Evolutionary conservation across 2,113 vertebrate genomes (phyloP).

Genomic region (Trochalopteron elliotii): DNA sequence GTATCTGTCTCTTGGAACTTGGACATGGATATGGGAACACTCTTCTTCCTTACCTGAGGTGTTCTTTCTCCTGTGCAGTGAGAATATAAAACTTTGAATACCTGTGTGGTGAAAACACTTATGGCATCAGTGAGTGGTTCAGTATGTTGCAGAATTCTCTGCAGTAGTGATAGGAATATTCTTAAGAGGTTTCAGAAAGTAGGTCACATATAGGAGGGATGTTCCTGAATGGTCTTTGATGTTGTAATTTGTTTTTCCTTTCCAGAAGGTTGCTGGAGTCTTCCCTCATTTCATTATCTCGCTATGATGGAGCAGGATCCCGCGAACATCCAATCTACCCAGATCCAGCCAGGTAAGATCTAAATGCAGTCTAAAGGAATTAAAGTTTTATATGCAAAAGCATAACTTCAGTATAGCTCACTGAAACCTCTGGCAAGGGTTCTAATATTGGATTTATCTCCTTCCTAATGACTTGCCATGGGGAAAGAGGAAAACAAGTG

Average conservation of each 20-base stretch:
- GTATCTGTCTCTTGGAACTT: neutral
- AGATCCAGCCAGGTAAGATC: constrained; percentile 92
- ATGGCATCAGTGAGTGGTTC: neutral
- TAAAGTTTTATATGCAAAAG: neutral
- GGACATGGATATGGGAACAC: rapidly evolving
- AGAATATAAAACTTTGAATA: neutral
- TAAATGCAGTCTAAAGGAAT: constrained; percentile 25
- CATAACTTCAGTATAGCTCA: neutral
- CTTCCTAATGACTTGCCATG: neutral
- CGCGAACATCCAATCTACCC: constrained; percentile 98
- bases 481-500: neutral
- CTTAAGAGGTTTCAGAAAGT: neutral
- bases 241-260: constrained; percentile 61
- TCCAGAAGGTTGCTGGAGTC: constrained; percentile 94
- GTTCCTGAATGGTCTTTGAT: constrained; percentile 57
- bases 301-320: constrained; percentile 95
- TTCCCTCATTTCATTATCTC: constrained; percentile 93
- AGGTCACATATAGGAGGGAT: neutral
- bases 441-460: neutral
- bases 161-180: neutral
- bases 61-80: neutral
- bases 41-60: neutral
- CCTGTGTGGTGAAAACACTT: neutral
- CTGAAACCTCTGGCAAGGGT: neutral
- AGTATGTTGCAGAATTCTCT: neutral